Conservation (phyloP, 2,888 invertebrate species). For the Ceramica pisi region DNA sequence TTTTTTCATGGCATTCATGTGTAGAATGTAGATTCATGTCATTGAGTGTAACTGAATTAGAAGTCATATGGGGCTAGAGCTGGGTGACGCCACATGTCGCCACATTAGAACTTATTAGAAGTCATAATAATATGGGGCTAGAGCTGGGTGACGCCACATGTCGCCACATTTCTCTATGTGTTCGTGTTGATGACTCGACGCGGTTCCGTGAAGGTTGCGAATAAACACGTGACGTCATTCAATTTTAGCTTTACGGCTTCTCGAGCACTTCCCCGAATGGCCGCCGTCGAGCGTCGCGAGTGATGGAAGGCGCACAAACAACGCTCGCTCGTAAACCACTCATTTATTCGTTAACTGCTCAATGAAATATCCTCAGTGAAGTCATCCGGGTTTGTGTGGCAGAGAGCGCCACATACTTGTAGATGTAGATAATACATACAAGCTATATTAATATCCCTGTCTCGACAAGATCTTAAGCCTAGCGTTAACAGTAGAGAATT, state of each 20-base stretch:
- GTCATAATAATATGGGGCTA: background rate
- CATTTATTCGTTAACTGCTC: slow-evolving; percentile 10
- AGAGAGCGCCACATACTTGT: background rate
- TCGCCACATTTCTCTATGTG: slow-evolving; percentile 17
- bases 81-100: slow-evolving; percentile 19
- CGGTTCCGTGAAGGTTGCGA: slow-evolving; percentile 7
- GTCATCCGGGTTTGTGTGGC: background rate
- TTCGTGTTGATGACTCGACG: background rate
- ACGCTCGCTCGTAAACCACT: slow-evolving; percentile 26
- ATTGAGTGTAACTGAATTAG: background rate
- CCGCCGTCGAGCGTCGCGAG: background rate
- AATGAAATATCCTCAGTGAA: slow-evolving; percentile 11
- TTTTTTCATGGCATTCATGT: background rate
- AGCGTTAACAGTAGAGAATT: background rate
- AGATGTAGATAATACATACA: background rate
- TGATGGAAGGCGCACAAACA: slow-evolving; percentile 33
- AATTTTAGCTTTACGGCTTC: slow-evolving; percentile 36
- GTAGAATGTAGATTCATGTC: background rate
- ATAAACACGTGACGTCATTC: slow-evolving; percentile 55
- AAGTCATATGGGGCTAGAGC: background rate
- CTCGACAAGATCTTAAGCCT: no score
- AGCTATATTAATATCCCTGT: background rate
- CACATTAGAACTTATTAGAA: background rate
- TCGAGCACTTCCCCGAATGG: slow-evolving; percentile 15
- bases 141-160: slow-evolving; percentile 17